Conservation (phyloP, 2,888 invertebrate species). For the Polylopha cassiicola region DNA sequence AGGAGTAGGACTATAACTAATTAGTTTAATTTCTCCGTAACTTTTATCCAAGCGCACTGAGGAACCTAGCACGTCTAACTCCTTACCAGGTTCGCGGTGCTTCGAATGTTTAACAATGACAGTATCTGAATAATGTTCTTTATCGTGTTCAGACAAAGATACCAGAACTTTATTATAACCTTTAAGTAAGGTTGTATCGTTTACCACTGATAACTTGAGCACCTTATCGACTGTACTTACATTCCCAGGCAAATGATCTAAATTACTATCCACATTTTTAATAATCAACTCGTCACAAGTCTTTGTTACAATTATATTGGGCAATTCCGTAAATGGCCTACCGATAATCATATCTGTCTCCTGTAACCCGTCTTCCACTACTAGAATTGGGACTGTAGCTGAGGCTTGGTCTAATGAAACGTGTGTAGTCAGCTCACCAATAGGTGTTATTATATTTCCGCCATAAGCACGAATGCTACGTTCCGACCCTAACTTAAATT, state of each 20-base stretch:
- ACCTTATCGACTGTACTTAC: not conserved
- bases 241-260: not conserved
- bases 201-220: not conserved
- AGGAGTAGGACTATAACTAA: not conserved
- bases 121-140: not conserved
- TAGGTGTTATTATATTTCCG: slow-evolving; percentile 1
- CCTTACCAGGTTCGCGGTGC: slow-evolving; percentile 1
- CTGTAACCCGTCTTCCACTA: slow-evolving; percentile 3
- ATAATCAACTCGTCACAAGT: slow-evolving; percentile 3
- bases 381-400: slow-evolving; percentile 2
- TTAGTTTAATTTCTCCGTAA: slow-evolving; percentile 3
- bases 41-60: slow-evolving; percentile 1
- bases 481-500: not conserved
- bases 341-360: slow-evolving; percentile 10
- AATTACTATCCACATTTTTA: not conserved
- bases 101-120: slow-evolving; percentile 1
- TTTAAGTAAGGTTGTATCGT: not conserved
- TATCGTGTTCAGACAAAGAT: not conserved
- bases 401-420: not conserved
- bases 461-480: slow-evolving; percentile 7
- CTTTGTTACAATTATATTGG: slow-evolving; percentile 1
- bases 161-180: slow-evolving; percentile 3
- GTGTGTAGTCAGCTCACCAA: slow-evolving; percentile 3
- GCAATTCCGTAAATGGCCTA: slow-evolving; percentile 4
- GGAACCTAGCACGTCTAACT: slow-evolving; percentile 1